A percentile compares a stretch with the other conserved stretches of the same genome.
phyloP scores from a whole-genome alignment of 2,113 vertebrate genomes.

The Trogon melanurus region DNA sequence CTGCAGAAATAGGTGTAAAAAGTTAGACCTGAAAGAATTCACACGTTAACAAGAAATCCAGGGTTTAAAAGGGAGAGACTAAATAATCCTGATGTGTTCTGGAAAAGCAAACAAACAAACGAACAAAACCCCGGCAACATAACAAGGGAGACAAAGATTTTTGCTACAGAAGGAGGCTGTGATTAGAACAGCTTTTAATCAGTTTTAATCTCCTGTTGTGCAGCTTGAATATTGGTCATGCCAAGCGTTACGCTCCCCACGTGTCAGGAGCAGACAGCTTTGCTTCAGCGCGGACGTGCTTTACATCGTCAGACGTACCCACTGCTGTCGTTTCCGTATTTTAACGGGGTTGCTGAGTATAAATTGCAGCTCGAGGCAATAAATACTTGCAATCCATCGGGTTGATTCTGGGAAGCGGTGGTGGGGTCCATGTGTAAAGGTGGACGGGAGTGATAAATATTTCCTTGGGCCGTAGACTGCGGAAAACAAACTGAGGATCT shows the following conservation, averaged over 20 bases:
- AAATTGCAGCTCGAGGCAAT: neutral
- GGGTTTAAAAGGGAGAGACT: neutral
- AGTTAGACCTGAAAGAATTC: neutral
- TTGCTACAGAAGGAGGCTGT: neutral
- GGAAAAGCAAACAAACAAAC: neutral
- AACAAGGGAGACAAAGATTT: neutral
- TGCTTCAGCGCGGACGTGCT: neutral
- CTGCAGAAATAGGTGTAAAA: neutral
- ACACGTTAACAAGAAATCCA: neutral
- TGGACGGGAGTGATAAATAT: neutral
- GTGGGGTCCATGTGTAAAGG: rapidly evolving
- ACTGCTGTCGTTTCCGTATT: neutral
- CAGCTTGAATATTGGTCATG: neutral
- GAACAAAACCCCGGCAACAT: rapidly evolving
- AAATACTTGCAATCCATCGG: neutral
- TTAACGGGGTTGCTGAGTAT: neutral
- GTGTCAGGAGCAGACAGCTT: neutral
- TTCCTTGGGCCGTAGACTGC: neutral
- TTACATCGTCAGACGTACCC: neutral
- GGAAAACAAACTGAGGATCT: neutral
- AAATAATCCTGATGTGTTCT: neutral
- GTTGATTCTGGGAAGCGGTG: neutral
- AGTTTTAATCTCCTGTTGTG: neutral
- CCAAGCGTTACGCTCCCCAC: neutral
- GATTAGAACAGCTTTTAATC: neutral